phyloP scores from a whole-genome alignment of 2,113 vertebrate species.

The Amazona vittata region DNA sequence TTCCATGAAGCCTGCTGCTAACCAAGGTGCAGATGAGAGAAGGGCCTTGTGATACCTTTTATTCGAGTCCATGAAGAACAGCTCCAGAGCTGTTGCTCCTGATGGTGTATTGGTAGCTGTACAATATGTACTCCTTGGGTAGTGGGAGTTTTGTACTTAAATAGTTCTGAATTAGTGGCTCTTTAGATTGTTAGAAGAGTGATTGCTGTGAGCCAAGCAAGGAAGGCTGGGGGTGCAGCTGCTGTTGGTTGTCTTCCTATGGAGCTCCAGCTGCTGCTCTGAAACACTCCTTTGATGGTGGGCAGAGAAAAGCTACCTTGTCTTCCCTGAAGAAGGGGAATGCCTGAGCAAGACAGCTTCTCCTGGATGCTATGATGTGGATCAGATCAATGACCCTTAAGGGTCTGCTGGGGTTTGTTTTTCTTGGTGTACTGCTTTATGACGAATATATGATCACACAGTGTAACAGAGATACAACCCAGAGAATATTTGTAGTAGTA shows the following conservation, averaged over 20 bases:
- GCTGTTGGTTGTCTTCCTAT: fast-evolving
- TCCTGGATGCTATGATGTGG: fast-evolving
- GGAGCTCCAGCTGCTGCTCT: background rate
- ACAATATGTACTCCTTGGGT: too few relatives aligned
- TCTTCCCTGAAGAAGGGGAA: background rate
- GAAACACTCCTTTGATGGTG: background rate
- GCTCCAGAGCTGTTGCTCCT: background rate
- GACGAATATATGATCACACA: background rate
- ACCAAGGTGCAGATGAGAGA: fast-evolving
- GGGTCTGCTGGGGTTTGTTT: background rate
- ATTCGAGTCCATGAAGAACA: fast-evolving
- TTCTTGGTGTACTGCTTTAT: background rate
- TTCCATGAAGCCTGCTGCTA: background rate
- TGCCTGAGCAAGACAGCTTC: background rate
- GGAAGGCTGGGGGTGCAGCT: fast-evolving
- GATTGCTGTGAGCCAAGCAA: fast-evolving
- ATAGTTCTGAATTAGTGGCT: fast-evolving
- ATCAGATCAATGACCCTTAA: fast-evolving
- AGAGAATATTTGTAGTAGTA: background rate
- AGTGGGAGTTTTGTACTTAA: background rate
- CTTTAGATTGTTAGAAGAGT: too few relatives aligned
- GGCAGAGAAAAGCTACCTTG: background rate
- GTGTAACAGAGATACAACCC: background rate
- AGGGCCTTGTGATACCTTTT: background rate
- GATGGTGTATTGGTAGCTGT: fast-evolving